Conservation (phyloP, 2,797 vertebrate species). For the Erpetoichthys calabaricus region DNA sequence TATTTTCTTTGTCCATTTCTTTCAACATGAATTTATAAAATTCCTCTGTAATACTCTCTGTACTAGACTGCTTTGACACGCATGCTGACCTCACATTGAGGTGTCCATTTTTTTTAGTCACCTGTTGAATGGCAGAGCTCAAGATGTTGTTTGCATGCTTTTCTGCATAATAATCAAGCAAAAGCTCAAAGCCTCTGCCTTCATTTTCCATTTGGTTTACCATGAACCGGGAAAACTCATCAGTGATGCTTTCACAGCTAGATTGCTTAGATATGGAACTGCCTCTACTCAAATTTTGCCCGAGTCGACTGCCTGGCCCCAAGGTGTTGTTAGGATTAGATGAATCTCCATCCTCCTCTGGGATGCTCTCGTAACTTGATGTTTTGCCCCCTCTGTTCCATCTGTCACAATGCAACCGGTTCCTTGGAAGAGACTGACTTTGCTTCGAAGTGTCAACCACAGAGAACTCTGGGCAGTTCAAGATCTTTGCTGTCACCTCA, state of each 20-base stretch:
- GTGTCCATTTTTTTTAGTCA: constrained; percentile 71
- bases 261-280: constrained; percentile 96
- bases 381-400: constrained; percentile 74
- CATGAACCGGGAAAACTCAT: constrained; percentile 96
- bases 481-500: constrained; percentile 84
- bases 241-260: constrained; percentile 95
- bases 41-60: constrained; percentile 93
- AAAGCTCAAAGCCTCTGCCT: constrained; percentile 82
- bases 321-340: constrained; percentile 55
- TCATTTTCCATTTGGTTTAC: constrained; percentile 96
- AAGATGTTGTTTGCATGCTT: constrained; percentile 88
- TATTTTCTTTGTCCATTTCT: constrained; percentile 81
- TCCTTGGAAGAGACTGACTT: constrained; percentile 59
- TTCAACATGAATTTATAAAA: constrained; percentile 91
- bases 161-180: constrained; percentile 91
- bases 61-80: constrained; percentile 93
- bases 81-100: constrained; percentile 72
- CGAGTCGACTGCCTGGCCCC: constrained; percentile 57
- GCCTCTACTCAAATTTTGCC: constrained; percentile 76
- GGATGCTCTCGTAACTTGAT: constrained; percentile 91
- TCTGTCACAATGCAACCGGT: constrained; percentile 72
- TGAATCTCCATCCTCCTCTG: constrained; percentile 70
- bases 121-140: constrained; percentile 77
- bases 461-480: constrained; percentile 82
- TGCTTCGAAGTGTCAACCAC: constrained; percentile 73